A percentile compares a stretch with the other conserved stretches of the same genome.
phyloP scores from a whole-genome alignment of 2,888 invertebrate genomes.

The Minunthozetes semirufus region DNA sequence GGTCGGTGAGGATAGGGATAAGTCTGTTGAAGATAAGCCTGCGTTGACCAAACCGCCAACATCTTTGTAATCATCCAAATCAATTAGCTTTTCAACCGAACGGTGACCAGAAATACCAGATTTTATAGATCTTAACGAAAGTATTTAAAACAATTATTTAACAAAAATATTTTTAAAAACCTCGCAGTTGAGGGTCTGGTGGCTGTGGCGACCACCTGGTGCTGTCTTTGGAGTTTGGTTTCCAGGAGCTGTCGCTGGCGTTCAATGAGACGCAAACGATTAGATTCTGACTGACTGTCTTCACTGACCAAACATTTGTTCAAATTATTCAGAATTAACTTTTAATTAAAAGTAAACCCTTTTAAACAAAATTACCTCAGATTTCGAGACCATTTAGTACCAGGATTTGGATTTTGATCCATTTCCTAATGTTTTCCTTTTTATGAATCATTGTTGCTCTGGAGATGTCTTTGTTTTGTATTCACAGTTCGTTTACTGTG shows the following conservation, averaged over 20 bases:
- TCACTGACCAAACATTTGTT: conserved; percentile 14
- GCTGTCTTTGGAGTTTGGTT: conserved; percentile 37
- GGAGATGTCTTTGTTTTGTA: conserved; percentile 23
- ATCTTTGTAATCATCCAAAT: conserved; percentile 6
- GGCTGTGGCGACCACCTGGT: conserved; percentile 27
- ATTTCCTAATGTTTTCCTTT: conserved; percentile 21
- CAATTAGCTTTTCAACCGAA: background rate
- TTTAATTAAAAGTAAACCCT: background rate
- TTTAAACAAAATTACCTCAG: conserved; percentile 34
- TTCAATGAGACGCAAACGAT: conserved; percentile 36
- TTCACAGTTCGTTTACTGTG: background rate
- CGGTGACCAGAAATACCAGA: conserved; percentile 16
- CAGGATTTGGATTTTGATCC: conserved; percentile 29
- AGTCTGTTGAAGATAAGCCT: conserved; percentile 12
- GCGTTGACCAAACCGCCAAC: conserved; percentile 23
- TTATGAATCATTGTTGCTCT: conserved; percentile 23
- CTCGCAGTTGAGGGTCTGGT: conserved; percentile 29
- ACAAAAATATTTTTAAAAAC: no score
- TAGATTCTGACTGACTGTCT: conserved; percentile 35
- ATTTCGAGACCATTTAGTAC: conserved; percentile 38
- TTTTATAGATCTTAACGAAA: background rate
- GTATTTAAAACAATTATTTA: no score
- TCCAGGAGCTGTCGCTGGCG: conserved; percentile 38
- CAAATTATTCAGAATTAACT: background rate
- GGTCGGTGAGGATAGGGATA: background rate